phyloP scores from a whole-genome alignment of 2,113 vertebrate species.

The Hippocampus barbouri region DNA sequence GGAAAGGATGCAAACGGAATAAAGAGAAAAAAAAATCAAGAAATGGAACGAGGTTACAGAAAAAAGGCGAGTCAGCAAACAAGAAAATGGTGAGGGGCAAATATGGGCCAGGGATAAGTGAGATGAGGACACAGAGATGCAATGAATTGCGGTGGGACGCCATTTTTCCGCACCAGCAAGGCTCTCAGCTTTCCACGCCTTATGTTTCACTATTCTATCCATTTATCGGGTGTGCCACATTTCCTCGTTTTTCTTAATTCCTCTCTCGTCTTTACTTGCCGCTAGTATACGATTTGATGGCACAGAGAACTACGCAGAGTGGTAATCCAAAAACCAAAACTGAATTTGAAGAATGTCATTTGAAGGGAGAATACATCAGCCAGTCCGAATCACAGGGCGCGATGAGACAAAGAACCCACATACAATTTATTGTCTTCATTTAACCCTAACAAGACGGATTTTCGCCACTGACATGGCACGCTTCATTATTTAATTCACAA shows the following conservation, averaged over 20 bases:
- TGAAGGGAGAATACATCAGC: no score
- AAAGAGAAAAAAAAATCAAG: slow-evolving; percentile 6
- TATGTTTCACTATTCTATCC: slow-evolving; percentile 21
- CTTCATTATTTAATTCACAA: no score
- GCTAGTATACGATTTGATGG: not conserved
- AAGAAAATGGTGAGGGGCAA: slow-evolving; percentile 17
- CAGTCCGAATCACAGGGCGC: no score
- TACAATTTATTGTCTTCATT: no score
- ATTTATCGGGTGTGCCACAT: slow-evolving; percentile 8
- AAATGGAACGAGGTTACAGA: slow-evolving; percentile 10
- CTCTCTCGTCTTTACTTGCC: not conserved
- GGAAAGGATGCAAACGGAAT: slow-evolving; percentile 34
- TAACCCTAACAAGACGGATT: no score
- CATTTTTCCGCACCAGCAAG: slow-evolving; percentile 43
- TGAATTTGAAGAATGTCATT: no score
- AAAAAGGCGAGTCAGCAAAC: slow-evolving; percentile 6
- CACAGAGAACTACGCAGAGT: not conserved
- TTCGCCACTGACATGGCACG: no score
- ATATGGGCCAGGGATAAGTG: slow-evolving; percentile 50
- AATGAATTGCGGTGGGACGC: slow-evolving; percentile 37
- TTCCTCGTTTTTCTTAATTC: not conserved
- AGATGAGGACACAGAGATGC: slow-evolving; percentile 44
- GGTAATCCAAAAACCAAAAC: no score
- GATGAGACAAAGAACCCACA: no score
- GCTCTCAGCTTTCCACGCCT: slow-evolving; percentile 28